phyloP scores from a whole-genome alignment of 1,140 invertebrate species.

The Telenomus remus region DNA sequence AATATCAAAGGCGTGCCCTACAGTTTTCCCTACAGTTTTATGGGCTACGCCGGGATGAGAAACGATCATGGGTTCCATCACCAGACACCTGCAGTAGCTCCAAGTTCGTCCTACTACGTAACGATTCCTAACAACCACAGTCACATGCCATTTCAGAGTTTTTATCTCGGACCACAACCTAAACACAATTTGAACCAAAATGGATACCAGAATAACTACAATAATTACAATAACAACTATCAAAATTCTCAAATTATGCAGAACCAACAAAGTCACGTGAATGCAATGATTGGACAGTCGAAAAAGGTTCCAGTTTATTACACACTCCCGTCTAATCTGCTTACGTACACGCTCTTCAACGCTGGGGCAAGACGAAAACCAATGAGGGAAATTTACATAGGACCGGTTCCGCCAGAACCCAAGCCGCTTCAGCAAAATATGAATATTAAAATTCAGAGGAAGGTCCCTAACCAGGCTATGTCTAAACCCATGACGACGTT shows the following conservation, averaged over 20 bases:
- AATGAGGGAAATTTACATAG: constrained; percentile 66
- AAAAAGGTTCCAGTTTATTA: constrained; percentile 48
- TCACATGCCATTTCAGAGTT: too few relatives aligned
- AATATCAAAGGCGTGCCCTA: constrained; percentile 47
- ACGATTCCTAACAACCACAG: constrained; percentile 6
- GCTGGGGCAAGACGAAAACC: constrained; percentile 21
- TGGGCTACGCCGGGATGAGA: constrained; percentile 62
- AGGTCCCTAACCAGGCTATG: constrained; percentile 39
- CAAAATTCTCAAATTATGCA: constrained; percentile 13
- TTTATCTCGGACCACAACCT: too few relatives aligned
- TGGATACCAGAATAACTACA: too few relatives aligned
- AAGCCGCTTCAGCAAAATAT: constrained; percentile 7
- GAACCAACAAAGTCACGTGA: background rate
- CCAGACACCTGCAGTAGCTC: constrained; percentile 1
- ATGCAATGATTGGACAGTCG: background rate
- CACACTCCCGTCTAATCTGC: constrained; percentile 35
- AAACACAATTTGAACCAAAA: too few relatives aligned
- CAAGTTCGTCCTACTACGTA: constrained; percentile 23
- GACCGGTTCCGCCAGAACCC: constrained; percentile 69
- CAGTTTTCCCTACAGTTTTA: constrained; percentile 56
- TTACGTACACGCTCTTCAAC: constrained; percentile 33
- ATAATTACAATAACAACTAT: constrained; percentile 4
- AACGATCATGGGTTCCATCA: constrained; percentile 53
- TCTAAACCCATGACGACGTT: constrained; percentile 17
- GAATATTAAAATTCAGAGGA: constrained; percentile 19